Conservation (phyloP, 1,140 invertebrate species). For the Drosophila subobscura region DNA sequence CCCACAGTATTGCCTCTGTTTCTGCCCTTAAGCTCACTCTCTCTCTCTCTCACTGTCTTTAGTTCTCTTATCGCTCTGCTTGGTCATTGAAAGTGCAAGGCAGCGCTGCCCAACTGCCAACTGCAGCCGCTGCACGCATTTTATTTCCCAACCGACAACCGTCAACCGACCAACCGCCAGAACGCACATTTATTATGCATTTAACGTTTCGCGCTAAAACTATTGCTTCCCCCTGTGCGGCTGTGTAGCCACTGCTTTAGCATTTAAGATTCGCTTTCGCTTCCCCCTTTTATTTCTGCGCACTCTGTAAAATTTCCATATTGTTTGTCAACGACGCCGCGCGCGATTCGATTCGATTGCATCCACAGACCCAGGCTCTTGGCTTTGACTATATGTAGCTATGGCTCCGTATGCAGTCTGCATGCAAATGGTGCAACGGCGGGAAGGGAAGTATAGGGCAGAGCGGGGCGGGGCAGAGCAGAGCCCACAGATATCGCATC, state of each 20-base stretch:
- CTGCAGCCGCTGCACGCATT: slow-evolving; percentile 58
- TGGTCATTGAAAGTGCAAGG: slow-evolving; percentile 77
- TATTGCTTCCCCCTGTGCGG: background rate
- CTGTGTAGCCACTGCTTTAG: background rate
- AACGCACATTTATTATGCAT: slow-evolving; percentile 80
- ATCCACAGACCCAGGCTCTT: slow-evolving; percentile 50
- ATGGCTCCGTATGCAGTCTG: slow-evolving; percentile 70
- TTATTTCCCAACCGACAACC: slow-evolving; percentile 46
- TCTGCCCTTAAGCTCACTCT: background rate
- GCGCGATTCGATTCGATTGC: slow-evolving; percentile 36
- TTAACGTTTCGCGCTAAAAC: slow-evolving; percentile 67
- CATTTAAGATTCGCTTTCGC: slow-evolving; percentile 57
- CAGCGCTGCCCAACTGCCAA: slow-evolving; percentile 33
- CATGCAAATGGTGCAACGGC: slow-evolving; percentile 63
- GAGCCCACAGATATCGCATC: slow-evolving; percentile 68
- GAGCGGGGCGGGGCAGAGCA: slow-evolving; percentile 19
- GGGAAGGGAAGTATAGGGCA: slow-evolving; percentile 2
- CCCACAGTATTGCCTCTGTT: slow-evolving; percentile 10
- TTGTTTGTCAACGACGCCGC: slow-evolving; percentile 64
- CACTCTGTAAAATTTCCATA: slow-evolving; percentile 66
- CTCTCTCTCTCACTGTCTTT: slow-evolving; percentile 7
- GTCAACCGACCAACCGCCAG: slow-evolving; percentile 30
- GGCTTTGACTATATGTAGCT: slow-evolving; percentile 39
- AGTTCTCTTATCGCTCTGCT: slow-evolving; percentile 58
- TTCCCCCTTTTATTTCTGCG: slow-evolving; percentile 42